These are phyloP conservation scores for Heteronetta atricapilla DNA, from an alignment of 2,113 vertebrate species.

Conservation along the genomic window DNA sequence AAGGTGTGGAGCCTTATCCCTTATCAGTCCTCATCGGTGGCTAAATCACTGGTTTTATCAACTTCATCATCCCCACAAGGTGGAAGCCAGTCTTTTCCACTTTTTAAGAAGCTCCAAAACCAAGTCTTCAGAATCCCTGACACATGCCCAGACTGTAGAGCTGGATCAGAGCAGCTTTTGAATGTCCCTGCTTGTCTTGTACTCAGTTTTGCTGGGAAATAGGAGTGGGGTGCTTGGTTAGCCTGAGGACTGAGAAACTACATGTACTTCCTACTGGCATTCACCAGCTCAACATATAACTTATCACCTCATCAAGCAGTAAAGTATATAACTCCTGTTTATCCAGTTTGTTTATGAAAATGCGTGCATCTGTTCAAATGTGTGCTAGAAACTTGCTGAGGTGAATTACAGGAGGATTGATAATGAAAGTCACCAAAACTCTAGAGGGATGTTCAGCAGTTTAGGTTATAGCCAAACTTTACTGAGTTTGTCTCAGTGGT, in stretches of 20 bases:
- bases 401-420: neutral
- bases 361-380: rapidly evolving
- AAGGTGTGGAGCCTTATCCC: rapidly evolving
- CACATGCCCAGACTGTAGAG: neutral
- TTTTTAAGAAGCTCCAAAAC: neutral
- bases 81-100: neutral
- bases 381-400: neutral
- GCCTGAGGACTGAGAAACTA: neutral
- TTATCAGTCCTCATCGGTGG: neutral
- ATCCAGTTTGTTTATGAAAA: neutral
- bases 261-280: rapidly evolving
- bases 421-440: neutral
- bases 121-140: neutral
- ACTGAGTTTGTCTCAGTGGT: neutral
- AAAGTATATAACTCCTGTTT: neutral
- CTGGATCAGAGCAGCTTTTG: neutral
- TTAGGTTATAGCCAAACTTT: neutral
- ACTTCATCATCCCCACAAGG: neutral
- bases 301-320: neutral
- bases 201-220: neutral
- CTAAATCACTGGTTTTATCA: neutral
- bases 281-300: neutral
- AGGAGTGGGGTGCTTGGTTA: neutral
- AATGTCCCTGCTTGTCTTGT: neutral
- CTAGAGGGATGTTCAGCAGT: neutral